These are phyloP conservation scores for Stigmatopora argus DNA, from an alignment of 2,113 vertebrate species.

Conservation along the genomic window DNA sequence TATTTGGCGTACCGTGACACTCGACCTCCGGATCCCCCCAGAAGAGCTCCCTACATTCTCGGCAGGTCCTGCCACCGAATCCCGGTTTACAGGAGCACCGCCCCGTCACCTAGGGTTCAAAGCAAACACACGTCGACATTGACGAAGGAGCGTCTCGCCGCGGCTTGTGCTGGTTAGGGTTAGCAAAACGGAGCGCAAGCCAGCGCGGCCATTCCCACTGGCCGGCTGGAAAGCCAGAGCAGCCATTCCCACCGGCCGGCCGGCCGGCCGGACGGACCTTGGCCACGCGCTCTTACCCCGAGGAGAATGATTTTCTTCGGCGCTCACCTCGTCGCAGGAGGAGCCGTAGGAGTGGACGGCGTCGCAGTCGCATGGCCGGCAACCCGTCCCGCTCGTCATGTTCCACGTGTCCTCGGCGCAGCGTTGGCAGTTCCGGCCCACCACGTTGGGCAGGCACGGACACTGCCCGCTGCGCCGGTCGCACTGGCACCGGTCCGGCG, in stretches of 20 bases:
- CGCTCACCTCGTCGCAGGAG: constrained; percentile 83
- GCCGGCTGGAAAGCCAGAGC: too few species aligned
- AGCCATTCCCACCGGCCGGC: constrained; percentile 21
- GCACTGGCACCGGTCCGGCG: constrained; percentile 74
- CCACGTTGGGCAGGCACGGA: constrained; percentile 79
- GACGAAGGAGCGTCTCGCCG: too few species aligned
- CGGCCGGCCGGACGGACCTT: too few species aligned
- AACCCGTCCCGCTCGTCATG: constrained; percentile 77
- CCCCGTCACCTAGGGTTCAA: constrained; percentile 75
- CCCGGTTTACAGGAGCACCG: constrained; percentile 88
- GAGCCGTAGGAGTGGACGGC: constrained; percentile 70
- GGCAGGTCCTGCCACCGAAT: constrained; percentile 88
- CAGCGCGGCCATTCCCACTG: too few species aligned
- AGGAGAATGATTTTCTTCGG: too few species aligned
- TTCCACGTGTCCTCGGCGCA: constrained; percentile 85
- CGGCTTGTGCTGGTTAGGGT: constrained; percentile 6
- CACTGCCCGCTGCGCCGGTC: constrained; percentile 80
- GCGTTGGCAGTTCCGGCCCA: constrained; percentile 83
- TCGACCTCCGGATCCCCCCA: constrained; percentile 87
- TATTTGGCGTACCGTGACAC: constrained; percentile 76
- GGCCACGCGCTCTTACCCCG: too few species aligned
- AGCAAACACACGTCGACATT: background rate
- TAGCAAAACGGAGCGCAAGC: background rate
- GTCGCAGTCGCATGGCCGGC: constrained; percentile 79
- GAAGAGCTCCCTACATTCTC: constrained; percentile 87